Evolutionary conservation across 2,888 invertebrate species (phyloP).

Genomic region (Tridacna crocea): DNA sequence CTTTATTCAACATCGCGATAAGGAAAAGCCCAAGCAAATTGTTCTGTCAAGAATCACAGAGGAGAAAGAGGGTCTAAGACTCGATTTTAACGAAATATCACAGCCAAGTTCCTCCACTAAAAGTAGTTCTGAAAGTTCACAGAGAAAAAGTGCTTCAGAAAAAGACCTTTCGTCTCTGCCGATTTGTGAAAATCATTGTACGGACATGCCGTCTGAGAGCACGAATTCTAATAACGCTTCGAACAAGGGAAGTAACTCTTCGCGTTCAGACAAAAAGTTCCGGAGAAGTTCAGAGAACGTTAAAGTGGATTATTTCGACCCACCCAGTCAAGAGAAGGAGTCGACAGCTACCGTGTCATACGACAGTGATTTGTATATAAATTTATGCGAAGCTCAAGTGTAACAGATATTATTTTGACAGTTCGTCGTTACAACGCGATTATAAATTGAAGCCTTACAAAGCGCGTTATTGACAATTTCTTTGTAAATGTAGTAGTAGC

Average conservation of each 20-base stretch:
- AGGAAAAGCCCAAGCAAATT: conserved; percentile 75
- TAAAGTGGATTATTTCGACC: conserved; percentile 77
- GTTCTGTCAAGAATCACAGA: conserved; percentile 79
- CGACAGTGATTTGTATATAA: conserved; percentile 80
- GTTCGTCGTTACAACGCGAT: no score
- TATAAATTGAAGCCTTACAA: no score
- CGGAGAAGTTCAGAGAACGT: conserved; percentile 77
- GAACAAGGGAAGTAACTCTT: conserved; percentile 69
- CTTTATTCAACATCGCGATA: conserved; percentile 76
- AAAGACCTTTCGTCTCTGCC: conserved; percentile 55
- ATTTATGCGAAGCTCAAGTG: conserved; percentile 81
- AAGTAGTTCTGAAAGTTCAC: conserved; percentile 49
- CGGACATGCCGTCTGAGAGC: conserved; percentile 73
- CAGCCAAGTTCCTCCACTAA: conserved; percentile 38
- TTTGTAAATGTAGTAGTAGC: no score
- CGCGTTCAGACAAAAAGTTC: conserved; percentile 69
- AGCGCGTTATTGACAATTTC: no score
- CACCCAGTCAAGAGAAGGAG: conserved; percentile 81
- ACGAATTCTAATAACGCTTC: conserved; percentile 74
- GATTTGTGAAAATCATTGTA: conserved; percentile 52
- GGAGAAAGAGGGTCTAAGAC: conserved; percentile 74
- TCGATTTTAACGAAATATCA: conserved; percentile 73
- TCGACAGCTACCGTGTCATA: conserved; percentile 81
- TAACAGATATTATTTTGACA: conserved; percentile 35
- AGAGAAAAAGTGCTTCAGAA: conserved; percentile 55